Conservation (phyloP, 1,140 invertebrate species). For the Luehdorfia chinensis region DNA sequence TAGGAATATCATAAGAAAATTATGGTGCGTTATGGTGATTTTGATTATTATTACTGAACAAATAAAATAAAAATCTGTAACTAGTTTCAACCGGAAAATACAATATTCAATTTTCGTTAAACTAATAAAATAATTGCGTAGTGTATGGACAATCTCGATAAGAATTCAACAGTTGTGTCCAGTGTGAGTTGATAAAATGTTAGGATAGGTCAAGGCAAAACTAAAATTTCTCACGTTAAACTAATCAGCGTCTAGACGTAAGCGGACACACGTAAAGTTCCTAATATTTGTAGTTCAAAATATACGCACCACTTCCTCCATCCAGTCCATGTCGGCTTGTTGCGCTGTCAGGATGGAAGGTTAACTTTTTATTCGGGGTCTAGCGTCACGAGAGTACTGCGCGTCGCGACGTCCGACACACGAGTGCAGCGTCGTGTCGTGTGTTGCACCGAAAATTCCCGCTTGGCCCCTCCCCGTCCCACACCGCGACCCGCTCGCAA, state of each 20-base stretch:
- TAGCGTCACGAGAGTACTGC: conserved; percentile 55
- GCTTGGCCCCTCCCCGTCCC: conserved; percentile 50
- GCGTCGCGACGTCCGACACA: conserved; percentile 69
- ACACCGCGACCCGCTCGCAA: conserved; percentile 53
- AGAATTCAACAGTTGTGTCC: conserved; percentile 29
- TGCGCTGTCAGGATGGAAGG: conserved; percentile 14
- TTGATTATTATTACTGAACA: no score
- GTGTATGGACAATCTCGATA: conserved; percentile 21
- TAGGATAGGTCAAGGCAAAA: conserved; percentile 68
- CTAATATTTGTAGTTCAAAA: conserved; percentile 27
- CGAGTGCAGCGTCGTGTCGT: conserved; percentile 70
- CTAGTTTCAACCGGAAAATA: no score
- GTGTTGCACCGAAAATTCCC: conserved; percentile 74
- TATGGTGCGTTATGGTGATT: no score
- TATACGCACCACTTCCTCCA: conserved; percentile 70
- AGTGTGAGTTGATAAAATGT: conserved; percentile 51
- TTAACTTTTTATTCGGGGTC: conserved; percentile 47
- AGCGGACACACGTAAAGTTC: conserved; percentile 8
- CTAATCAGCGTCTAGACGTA: conserved; percentile 10
- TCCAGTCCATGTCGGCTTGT: conserved; percentile 65
- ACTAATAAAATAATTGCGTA: not conserved
- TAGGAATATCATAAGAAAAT: no score
- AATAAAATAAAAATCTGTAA: no score
- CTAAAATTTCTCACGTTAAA: conserved; percentile 19
- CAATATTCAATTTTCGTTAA: no score